phyloP scores from a whole-genome alignment of 2,888 invertebrate species.

The Ariolimax columbianus region DNA sequence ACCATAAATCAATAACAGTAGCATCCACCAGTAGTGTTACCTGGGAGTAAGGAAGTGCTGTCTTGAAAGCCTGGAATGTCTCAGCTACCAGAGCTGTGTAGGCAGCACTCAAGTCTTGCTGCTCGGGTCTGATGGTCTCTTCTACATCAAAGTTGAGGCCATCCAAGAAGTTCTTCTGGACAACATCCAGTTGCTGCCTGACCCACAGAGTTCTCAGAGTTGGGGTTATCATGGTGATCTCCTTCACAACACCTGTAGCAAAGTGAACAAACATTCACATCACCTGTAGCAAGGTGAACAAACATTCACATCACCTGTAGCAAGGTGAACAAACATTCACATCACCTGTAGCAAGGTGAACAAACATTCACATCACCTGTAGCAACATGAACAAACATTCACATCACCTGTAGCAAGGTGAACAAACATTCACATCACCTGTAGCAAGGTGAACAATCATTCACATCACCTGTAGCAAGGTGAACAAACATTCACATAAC shows the following conservation, averaged over 20 bases:
- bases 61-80: conserved; percentile 67
- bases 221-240: conserved; percentile 58
- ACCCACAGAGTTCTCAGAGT: conserved; percentile 69
- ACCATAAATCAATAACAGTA: background rate
- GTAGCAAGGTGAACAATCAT: too few relatives aligned
- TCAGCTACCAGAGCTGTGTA: conserved; percentile 72
- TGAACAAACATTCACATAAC: too few relatives aligned
- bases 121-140: conserved; percentile 65
- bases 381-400: too few relatives aligned
- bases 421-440: too few relatives aligned
- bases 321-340: too few relatives aligned
- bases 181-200: conserved; percentile 61
- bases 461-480: too few relatives aligned
- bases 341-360: too few relatives aligned
- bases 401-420: too few relatives aligned
- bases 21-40: conserved; percentile 54
- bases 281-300: too few relatives aligned
- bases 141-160: conserved; percentile 79
- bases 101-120: conserved; percentile 61
- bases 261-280: too few relatives aligned
- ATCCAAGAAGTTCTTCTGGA: conserved; percentile 70
- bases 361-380: too few relatives aligned
- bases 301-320: too few relatives aligned
- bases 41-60: conserved; percentile 67
- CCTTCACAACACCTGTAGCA: background rate